Evolutionary conservation across 1,140 invertebrate species (phyloP).

Genomic region (Trichomalopsis sarcophagae): DNA sequence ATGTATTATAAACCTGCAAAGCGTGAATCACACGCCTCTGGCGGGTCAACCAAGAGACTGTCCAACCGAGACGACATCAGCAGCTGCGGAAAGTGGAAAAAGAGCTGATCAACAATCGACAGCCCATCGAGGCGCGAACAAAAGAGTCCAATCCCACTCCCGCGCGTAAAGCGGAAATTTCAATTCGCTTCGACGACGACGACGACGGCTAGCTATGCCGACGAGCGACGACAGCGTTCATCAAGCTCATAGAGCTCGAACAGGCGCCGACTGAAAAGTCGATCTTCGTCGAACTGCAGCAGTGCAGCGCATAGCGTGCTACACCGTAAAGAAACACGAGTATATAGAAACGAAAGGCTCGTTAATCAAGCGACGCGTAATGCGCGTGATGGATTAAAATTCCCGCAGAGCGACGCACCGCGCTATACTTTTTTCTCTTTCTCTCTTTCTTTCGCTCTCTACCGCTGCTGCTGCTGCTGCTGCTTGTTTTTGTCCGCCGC

Average conservation of each 20-base stretch:
- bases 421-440: constrained; percentile 31
- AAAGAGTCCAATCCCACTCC: constrained; percentile 42
- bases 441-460: neutral
- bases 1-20: too few relatives aligned
- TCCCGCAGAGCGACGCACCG: constrained; percentile 34
- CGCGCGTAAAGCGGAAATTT: constrained; percentile 54
- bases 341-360: constrained; percentile 47
- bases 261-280: neutral
- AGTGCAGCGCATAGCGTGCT: neutral
- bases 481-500: neutral
- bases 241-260: neutral
- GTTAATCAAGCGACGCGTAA: constrained; percentile 62
- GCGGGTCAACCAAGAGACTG: too few relatives aligned
- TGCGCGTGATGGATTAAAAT: constrained; percentile 66
- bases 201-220: too few relatives aligned
- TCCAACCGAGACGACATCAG: too few relatives aligned
- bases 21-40: too few relatives aligned
- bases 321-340: constrained; percentile 16
- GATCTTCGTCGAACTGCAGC: neutral
- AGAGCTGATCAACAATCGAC: neutral
- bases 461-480: too few relatives aligned
- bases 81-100: neutral
- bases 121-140: neutral
- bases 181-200: neutral
- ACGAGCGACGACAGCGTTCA: neutral